These are phyloP conservation scores for Resseliella maxima DNA, from an alignment of 2,888 invertebrate genomes.

Conservation along the genomic window DNA sequence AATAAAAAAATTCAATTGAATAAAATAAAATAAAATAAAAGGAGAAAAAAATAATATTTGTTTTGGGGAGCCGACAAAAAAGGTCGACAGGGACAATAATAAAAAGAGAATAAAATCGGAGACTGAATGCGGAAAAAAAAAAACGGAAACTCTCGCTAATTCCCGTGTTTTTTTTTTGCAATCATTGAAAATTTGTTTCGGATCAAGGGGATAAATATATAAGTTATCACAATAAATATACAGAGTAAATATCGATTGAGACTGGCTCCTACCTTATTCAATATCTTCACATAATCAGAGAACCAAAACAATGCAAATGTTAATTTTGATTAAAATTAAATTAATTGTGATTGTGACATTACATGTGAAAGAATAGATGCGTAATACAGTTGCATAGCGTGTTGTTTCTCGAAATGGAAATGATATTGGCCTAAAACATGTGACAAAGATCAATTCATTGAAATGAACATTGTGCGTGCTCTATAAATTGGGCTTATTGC, in stretches of 20 bases:
- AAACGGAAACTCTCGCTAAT: constrained; percentile 25
- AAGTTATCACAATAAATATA: background rate
- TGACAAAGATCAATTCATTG: constrained; percentile 51
- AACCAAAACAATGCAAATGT: constrained; percentile 28
- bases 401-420: constrained; percentile 2
- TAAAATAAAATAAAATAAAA: constrained; percentile 9
- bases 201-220: constrained; percentile 7
- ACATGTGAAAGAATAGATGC: background rate
- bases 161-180: constrained; percentile 1
- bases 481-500: background rate
- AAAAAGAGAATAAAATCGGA: background rate
- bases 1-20: background rate
- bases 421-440: constrained; percentile 10
- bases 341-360: background rate
- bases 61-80: background rate
- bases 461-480: background rate
- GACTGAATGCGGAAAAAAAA: constrained; percentile 39
- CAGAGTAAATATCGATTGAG: background rate
- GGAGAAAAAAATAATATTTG: background rate
- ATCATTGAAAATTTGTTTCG: background rate
- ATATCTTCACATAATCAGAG: background rate
- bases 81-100: background rate
- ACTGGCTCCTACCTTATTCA: constrained; percentile 25
- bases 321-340: no score
- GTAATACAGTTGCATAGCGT: background rate